Base-by-base conservation (phyloP, 2,888 invertebrate genomes). In the Ganaspis brasiliensis region DNA sequence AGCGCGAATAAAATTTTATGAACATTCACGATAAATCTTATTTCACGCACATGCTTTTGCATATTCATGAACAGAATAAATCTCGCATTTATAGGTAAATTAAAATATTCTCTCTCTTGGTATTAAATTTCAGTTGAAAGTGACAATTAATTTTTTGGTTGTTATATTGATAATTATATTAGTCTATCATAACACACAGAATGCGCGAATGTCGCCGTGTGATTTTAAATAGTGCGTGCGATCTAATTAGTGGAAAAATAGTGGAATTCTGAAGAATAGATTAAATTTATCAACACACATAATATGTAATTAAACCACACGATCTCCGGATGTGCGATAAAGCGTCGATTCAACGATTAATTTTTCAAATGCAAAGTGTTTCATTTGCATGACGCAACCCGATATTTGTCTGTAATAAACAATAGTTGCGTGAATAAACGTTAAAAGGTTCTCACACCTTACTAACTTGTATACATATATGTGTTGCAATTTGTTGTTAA, bases 1-100 rank as follows among this genome's bases (percentile, higher is more conserved):
- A 63, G 63, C 40, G 40, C 14, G 40, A 63, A 63, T 63, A 63
- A 63, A 63, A 63, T 63, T 37, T 63, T 63, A 63, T 63, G 63
- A 21, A 37, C 21, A 37, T 21, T 12, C 63, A 21, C 63, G 19
- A 63, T 63, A 63, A 63, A 40, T 40, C 63, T 63, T 40, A 63
- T 63, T 63, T 37, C 63, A 63, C 63, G 19, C 40, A 63, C 63
- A 63, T 21, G 37, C 37, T 37, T 63, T 21, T 63, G 37, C 40
- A 63, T 63, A 40, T 40, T 40, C 63, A 63, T 63, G 21, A 63
- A 63, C 37, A 37, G 19, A 63, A 63, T 40, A 63, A 63, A 37
- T 63, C 63, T 37, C 37, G 21, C 35, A 40, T 63, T 14, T 40
- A 63, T 31, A 61, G 40, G 21, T 19, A 63, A 63, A 63, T 37